Evolutionary conservation across 1,140 invertebrate genomes (phyloP), one percentile per base, ranked within the genome.

Genomic region (Euura saliciscinereae): DNA sequence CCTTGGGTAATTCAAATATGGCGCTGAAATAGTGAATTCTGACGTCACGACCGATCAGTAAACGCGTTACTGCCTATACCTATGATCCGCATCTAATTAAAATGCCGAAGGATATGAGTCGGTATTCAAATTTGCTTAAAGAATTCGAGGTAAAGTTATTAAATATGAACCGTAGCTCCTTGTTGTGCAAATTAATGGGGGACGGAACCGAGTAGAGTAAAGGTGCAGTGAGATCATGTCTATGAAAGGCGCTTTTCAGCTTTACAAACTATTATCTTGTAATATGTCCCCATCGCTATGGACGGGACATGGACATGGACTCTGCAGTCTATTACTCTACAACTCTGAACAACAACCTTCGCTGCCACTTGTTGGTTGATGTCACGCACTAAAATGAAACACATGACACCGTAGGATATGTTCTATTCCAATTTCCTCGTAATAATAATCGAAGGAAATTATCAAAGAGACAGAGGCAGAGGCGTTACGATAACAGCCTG

Each of bases 371-470:
- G 77, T 74, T 71, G 46, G 77, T 82, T 83, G 81, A 83, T 82
- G 80, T 83, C 82, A 83, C 69, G 74, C 28, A 74, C 75, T 78
- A 78, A 79, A 82, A 74, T 82, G 79, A 83, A 80, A 72, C 74
- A 71, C 72, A 73, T 80, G 80, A 82, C 73, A 75, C 67, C 71
- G 73, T 74, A 73, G 28, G 28, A 28, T 28, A 59, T n/a, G 3
- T 59, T 4, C 51, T 8, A 59, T n/a, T 11, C 13, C 8, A 11
- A 28, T 28, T 28, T 28, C 28, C 28, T 28, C 28, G 28, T 28
- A 28, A 1, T 28, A 28, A 28, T 28, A 28, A 28, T 28, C 28
- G 1, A 28, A 28, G 0, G 28, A 28, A 28, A 28, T 28, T 28
- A 28, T 28, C 28, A 28, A 28, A 28, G 1, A 28, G 28, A 28